Conservation (phyloP, 2,888 invertebrate species). For the Apeira syringaria region DNA sequence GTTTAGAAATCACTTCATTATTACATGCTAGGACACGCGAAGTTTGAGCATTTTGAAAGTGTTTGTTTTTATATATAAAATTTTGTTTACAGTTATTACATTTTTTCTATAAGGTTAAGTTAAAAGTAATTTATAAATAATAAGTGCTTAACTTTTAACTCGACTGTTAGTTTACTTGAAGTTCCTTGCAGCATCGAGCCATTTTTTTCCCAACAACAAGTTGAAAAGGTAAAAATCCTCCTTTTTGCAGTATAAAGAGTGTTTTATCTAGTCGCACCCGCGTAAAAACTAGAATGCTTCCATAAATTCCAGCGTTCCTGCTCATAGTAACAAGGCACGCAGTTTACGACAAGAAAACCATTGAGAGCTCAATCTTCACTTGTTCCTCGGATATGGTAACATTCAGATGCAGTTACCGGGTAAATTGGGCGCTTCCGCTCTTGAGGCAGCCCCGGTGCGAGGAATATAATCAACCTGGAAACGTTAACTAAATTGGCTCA, state of each 20-base stretch:
- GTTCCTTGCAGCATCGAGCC: too few species aligned
- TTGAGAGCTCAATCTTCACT: conserved; percentile 76
- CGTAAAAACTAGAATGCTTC: conserved; percentile 46
- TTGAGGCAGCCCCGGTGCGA: conserved; percentile 47
- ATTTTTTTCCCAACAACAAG: too few species aligned
- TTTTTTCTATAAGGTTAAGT: too few species aligned
- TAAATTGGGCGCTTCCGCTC: conserved; percentile 71
- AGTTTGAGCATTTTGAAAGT: too few species aligned
- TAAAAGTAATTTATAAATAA: too few species aligned
- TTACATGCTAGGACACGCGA: too few species aligned
- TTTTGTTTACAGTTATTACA: too few species aligned
- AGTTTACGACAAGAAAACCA: conserved; percentile 66
- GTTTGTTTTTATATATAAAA: too few species aligned
- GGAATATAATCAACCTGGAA: conserved; percentile 51
- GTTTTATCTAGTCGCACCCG: conserved; percentile 35
- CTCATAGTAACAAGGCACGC: conserved; percentile 62
- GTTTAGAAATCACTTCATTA: too few species aligned
- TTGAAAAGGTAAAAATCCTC: too few species aligned
- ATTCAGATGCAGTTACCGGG: conserved; percentile 74
- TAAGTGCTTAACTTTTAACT: too few species aligned
- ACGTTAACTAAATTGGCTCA: conserved; percentile 37
- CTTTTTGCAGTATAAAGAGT: conserved; percentile 13
- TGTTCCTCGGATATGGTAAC: conserved; percentile 72
- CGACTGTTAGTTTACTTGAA: too few species aligned
- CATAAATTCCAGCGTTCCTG: conserved; percentile 56